Conservation (phyloP, 2,888 invertebrate genomes). For the Conchocele bisecta region DNA sequence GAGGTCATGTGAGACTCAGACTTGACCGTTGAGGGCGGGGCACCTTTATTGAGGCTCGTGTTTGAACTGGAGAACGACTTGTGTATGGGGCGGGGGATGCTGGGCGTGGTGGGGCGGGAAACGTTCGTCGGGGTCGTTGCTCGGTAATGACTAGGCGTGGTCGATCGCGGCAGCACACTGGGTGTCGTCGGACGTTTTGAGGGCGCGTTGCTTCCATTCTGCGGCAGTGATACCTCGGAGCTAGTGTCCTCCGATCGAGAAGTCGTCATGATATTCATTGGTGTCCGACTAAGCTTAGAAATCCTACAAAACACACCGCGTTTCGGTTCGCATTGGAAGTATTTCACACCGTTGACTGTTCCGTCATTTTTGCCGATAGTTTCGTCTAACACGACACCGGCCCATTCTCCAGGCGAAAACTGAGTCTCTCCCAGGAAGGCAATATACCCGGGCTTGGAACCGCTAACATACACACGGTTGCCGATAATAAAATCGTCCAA, state of each 20-base stretch:
- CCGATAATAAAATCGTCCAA: conserved; percentile 97
- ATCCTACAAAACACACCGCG: conserved; percentile 84
- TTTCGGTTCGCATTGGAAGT: conserved; percentile 82
- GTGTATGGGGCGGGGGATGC: conserved; percentile 49
- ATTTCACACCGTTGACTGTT: conserved; percentile 80
- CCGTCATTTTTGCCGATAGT: conserved; percentile 83
- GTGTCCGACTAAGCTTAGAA: conserved; percentile 87
- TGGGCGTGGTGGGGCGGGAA: conserved; percentile 43
- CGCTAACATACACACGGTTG: conserved; percentile 91
- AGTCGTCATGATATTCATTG: conserved; percentile 37
- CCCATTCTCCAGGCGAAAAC: conserved; percentile 82
- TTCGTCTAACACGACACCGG: conserved; percentile 82
- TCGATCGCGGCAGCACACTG: conserved; percentile 42
- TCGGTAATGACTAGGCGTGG: conserved; percentile 58
- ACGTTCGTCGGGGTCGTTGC: conserved; percentile 51
- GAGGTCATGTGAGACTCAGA: conserved; percentile 39
- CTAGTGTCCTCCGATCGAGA: conserved; percentile 43
- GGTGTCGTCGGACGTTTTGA: conserved; percentile 52
- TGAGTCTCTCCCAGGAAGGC: conserved; percentile 82
- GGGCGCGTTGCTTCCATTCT: conserved; percentile 44
- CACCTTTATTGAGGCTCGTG: conserved; percentile 65
- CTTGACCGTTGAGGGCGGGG: conserved; percentile 54
- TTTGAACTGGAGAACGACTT: conserved; percentile 70
- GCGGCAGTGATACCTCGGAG: conserved; percentile 45
- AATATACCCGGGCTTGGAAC: conserved; percentile 81